phyloP scores from a whole-genome alignment of 2,797 vertebrate genomes.

The Enoplosus armatus region DNA sequence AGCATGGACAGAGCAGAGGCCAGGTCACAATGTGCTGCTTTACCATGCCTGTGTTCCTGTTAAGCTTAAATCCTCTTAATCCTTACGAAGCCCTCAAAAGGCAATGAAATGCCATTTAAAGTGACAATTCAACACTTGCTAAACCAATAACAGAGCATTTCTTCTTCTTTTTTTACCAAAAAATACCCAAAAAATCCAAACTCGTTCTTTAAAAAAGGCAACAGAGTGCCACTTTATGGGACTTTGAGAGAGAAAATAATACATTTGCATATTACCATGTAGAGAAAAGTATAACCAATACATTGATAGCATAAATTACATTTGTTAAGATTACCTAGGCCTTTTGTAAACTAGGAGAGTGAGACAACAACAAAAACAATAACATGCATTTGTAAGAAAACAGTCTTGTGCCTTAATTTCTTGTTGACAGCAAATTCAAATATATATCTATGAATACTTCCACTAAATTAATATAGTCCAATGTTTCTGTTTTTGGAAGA shows the following conservation, averaged over 20 bases:
- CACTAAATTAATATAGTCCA: constrained; percentile 50
- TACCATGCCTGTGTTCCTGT: constrained; percentile 67
- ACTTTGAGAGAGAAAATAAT: constrained; percentile 57
- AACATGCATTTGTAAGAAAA: constrained; percentile 51
- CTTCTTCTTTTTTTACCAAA: constrained; percentile 16
- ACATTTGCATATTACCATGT: constrained; percentile 56
- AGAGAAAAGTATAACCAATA: constrained; percentile 49
- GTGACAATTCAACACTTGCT: constrained; percentile 72
- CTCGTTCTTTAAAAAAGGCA: constrained; percentile 53
- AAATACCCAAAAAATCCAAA: constrained; percentile 36
- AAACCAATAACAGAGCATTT: constrained; percentile 57
- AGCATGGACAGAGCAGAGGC: constrained; percentile 52
- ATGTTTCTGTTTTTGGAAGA: constrained; percentile 45
- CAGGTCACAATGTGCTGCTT: constrained; percentile 70
- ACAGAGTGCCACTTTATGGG: constrained; percentile 35
- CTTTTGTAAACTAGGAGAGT: constrained; percentile 44
- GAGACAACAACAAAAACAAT: constrained; percentile 59
- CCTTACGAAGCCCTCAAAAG: constrained; percentile 68
- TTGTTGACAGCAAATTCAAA: constrained; percentile 63
- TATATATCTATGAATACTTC: constrained; percentile 42
- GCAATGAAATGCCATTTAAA: constrained; percentile 76
- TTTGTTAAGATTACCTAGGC: constrained; percentile 36
- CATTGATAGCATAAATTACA: constrained; percentile 44
- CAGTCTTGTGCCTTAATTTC: constrained; percentile 47
- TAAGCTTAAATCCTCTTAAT: constrained; percentile 73